These are phyloP conservation scores for Acanthosepion lycidas DNA, from an alignment of 2,888 invertebrate species.

Conservation along the genomic window DNA sequence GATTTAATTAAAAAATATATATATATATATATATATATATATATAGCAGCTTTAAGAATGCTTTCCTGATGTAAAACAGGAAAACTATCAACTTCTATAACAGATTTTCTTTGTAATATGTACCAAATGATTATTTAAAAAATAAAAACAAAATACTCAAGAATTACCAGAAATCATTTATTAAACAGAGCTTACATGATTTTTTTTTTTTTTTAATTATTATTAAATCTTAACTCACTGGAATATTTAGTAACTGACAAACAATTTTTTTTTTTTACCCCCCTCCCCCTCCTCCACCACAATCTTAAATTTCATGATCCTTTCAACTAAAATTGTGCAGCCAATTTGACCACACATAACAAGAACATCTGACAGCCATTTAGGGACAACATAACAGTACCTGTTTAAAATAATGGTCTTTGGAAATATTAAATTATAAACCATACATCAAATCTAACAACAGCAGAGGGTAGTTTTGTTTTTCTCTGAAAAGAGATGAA, in stretches of 20 bases:
- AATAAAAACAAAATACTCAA: background rate
- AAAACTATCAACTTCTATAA: too few species aligned
- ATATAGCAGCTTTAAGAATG: too few species aligned
- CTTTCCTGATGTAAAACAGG: too few species aligned
- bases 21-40: too few species aligned
- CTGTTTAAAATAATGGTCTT: background rate
- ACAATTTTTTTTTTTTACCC: background rate
- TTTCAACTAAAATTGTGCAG: conserved; percentile 33
- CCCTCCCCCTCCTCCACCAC: background rate
- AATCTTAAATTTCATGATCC: background rate
- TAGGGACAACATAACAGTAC: background rate
- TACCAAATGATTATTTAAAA: background rate
- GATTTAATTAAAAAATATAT: too few species aligned
- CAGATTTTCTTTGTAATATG: too few species aligned
- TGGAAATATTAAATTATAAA: background rate
- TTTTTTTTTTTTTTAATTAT: background rate
- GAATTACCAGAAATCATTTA: conserved; percentile 24
- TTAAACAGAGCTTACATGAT: background rate
- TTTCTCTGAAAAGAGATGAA: background rate
- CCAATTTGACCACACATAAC: background rate
- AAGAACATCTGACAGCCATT: background rate
- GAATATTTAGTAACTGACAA: conserved; percentile 8
- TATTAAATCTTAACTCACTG: background rate
- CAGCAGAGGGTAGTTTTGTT: background rate
- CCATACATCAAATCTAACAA: background rate